Evolutionary conservation across 2,797 vertebrate genomes (phyloP).

Genomic region (Siniperca undulata): DNA sequence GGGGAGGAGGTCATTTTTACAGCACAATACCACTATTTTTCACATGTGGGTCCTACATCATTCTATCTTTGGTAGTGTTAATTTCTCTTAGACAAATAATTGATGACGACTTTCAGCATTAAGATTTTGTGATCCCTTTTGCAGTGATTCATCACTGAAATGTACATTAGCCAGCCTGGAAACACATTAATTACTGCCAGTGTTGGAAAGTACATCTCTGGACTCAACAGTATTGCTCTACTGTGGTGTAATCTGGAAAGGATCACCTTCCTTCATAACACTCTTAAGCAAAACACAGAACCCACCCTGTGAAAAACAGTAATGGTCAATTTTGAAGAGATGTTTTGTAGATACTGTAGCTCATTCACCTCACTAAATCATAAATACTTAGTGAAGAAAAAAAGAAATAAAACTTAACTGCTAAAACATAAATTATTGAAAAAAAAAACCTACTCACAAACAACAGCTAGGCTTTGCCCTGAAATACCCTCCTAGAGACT

Average conservation of each 20-base stretch:
- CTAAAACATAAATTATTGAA: not conserved
- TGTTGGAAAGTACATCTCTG: slow-evolving; percentile 52
- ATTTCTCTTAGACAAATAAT: slow-evolving; percentile 59
- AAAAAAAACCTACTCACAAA: slow-evolving; percentile 24
- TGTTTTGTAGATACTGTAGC: not conserved
- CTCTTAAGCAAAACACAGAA: not conserved
- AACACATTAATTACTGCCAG: slow-evolving; percentile 57
- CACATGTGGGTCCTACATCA: slow-evolving; percentile 45
- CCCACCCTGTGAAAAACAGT: slow-evolving; percentile 12
- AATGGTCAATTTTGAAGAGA: not conserved
- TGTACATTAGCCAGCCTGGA: slow-evolving; percentile 47
- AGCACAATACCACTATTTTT: slow-evolving; percentile 23
- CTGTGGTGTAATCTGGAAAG: not conserved
- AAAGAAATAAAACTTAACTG: not conserved
- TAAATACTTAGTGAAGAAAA: not conserved
- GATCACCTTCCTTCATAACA: not conserved
- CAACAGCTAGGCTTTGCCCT: not conserved
- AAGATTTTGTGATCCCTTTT: slow-evolving; percentile 46
- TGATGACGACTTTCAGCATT: slow-evolving; percentile 63
- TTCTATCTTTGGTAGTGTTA: slow-evolving; percentile 67
- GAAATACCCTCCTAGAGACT: not conserved
- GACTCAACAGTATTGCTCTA: not conserved
- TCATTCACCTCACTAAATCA: not conserved
- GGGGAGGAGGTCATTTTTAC: not conserved
- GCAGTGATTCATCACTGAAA: slow-evolving; percentile 48